A percentile compares a stretch with the other conserved stretches of the same genome.
These are phyloP conservation scores for Odocoileus virginianus DNA, from an alignment of 2,113 vertebrate genomes.

Conservation along the genomic window DNA sequence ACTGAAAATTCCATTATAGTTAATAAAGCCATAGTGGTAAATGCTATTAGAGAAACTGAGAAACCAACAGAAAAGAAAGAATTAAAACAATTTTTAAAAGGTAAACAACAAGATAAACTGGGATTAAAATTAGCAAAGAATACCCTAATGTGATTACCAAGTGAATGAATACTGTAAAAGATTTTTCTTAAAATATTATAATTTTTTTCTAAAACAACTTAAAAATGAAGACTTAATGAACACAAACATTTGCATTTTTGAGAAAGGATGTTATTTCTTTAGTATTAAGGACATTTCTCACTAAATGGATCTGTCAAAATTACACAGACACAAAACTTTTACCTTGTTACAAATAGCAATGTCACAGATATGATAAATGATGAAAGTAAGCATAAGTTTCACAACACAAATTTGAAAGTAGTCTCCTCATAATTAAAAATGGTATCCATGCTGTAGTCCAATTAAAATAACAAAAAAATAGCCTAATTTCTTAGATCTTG, in stretches of 20 bases:
- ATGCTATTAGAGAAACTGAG: constrained; percentile 94
- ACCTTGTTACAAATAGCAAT: not conserved
- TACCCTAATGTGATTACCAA: not conserved
- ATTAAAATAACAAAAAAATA: not conserved
- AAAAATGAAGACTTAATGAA: not conserved
- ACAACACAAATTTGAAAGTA: not conserved
- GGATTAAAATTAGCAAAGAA: constrained; percentile 24
- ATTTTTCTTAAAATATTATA: not conserved
- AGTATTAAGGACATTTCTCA: not conserved
- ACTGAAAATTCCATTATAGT: constrained; percentile 96
- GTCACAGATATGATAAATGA: not conserved
- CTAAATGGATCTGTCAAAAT: not conserved
- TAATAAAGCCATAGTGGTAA: constrained; percentile 91
- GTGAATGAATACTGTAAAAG: not conserved
- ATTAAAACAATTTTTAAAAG: constrained; percentile 34
- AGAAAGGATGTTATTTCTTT: not conserved
- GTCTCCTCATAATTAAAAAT: not conserved
- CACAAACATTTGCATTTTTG: not conserved
- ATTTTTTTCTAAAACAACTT: not conserved
- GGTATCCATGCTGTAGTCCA: not conserved
- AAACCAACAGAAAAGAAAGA: constrained; percentile 64
- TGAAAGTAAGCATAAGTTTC: not conserved
- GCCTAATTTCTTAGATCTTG: not conserved
- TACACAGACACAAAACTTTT: not conserved
- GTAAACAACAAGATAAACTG: not conserved